Percentiles rank a stretch among this genome's conserved stretches.
Conservation (phyloP, 2,113 vertebrate genomes). For the Brachyhypopomus gauderio region DNA sequence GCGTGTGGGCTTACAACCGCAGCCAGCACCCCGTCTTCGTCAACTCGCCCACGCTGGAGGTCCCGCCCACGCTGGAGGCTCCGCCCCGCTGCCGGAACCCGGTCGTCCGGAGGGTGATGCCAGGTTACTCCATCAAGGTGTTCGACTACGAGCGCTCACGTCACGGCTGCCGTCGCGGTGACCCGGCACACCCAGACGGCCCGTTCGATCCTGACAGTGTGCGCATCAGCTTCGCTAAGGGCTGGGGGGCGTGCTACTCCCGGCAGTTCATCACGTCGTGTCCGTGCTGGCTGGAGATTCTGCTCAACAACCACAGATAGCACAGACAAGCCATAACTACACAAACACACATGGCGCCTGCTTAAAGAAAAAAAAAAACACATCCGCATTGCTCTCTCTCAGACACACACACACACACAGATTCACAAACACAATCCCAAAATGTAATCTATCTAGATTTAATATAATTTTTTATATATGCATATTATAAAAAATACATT, state of each 20-base stretch:
- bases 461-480: slow-evolving; percentile 99
- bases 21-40: slow-evolving; percentile 95
- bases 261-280: slow-evolving; percentile 98
- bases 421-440: slow-evolving; percentile 70
- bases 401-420: slow-evolving; percentile 51
- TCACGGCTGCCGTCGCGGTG: slow-evolving; percentile 78
- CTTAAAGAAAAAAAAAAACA: slow-evolving; percentile 18
- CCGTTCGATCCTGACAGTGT: slow-evolving; percentile 95
- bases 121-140: slow-evolving; percentile 94
- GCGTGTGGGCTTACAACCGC: slow-evolving; percentile 97
- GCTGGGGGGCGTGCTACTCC: slow-evolving; percentile 95
- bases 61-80: slow-evolving; percentile 85
- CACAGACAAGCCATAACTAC: slow-evolving; percentile 45
- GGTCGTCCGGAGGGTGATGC: slow-evolving; percentile 90
- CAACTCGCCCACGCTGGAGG: slow-evolving; percentile 93
- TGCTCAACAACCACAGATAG: slow-evolving; percentile 89
- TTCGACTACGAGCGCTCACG: slow-evolving; percentile 92
- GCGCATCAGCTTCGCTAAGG: slow-evolving; percentile 96
- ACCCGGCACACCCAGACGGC: slow-evolving; percentile 82
- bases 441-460: slow-evolving; percentile 99
- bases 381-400: slow-evolving; percentile 28
- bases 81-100: slow-evolving; percentile 81
- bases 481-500: slow-evolving; percentile 95
- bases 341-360: slow-evolving; percentile 25
- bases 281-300: slow-evolving; percentile 95